phyloP scores from a whole-genome alignment of 2,888 invertebrate genomes.

The Nycteola revayana region DNA sequence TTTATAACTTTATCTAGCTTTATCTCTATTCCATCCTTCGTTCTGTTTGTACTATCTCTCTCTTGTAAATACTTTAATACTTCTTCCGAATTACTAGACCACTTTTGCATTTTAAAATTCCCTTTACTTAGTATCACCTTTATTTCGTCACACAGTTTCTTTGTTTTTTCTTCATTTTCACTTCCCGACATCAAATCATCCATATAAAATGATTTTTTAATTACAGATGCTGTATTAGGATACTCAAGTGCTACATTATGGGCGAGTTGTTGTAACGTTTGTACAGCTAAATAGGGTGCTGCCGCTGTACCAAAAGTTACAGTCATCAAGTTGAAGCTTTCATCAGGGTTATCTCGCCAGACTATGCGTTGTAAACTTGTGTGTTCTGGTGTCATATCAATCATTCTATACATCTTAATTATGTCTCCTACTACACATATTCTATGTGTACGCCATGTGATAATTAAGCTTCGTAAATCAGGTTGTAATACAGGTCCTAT shows the following conservation, averaged over 20 bases:
- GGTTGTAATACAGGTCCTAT: slow-evolving; percentile 27
- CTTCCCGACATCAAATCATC: slow-evolving; percentile 22
- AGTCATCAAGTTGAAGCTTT: slow-evolving; percentile 11
- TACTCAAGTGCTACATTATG: neutral
- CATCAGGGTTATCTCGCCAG: slow-evolving; percentile 4
- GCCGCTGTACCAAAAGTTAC: slow-evolving; percentile 18
- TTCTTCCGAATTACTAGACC: slow-evolving; percentile 22
- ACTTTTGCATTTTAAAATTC: slow-evolving; percentile 35
- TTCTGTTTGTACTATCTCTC: neutral
- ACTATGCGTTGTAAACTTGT: slow-evolving; percentile 12
- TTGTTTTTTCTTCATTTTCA: slow-evolving; percentile 16
- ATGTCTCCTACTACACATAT: slow-evolving; percentile 81
- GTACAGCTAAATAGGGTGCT: slow-evolving; percentile 16
- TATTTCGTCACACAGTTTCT: slow-evolving; percentile 11
- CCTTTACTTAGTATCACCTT: slow-evolving; percentile 23
- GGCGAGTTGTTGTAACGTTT: slow-evolving; percentile 1
- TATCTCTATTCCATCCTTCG: slow-evolving; percentile 1
- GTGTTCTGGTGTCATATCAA: slow-evolving; percentile 15
- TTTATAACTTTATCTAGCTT: slow-evolving; percentile 1
- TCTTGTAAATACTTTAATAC: slow-evolving; percentile 10
- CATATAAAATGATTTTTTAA: slow-evolving; percentile 12
- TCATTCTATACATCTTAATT: slow-evolving; percentile 33
- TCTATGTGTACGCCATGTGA: slow-evolving; percentile 49
- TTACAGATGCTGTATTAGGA: slow-evolving; percentile 2
- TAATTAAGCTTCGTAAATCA: slow-evolving; percentile 9